Evolutionary conservation across 2,888 invertebrate species (phyloP).

Genomic region (Brenthis daphne): DNA sequence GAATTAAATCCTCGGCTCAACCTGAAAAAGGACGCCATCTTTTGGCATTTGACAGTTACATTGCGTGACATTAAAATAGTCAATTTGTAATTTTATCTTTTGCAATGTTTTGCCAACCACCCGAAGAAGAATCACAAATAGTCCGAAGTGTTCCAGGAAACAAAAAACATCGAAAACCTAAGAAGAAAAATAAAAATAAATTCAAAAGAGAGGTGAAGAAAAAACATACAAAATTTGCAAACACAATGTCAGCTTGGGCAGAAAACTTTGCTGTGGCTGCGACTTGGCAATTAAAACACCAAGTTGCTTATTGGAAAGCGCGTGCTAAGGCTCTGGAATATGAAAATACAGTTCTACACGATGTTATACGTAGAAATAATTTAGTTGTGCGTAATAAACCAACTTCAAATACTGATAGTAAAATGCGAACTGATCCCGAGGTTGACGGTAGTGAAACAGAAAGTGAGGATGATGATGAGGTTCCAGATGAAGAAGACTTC

Average conservation of each 20-base stretch:
- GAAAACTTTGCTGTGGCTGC: constrained; percentile 64
- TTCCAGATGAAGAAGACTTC: constrained; percentile 55
- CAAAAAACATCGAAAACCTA: constrained; percentile 35
- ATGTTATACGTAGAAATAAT: constrained; percentile 68
- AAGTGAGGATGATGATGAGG: constrained; percentile 49
- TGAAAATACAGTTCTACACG: constrained; percentile 81
- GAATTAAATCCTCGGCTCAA: background rate
- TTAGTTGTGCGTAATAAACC: constrained; percentile 22
- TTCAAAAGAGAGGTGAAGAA: constrained; percentile 43
- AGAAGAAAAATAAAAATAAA: constrained; percentile 48
- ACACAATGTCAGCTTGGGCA: constrained; percentile 69
- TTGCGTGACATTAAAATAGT: constrained; percentile 16
- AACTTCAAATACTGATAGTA: constrained; percentile 10
- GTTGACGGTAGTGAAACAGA: constrained; percentile 43
- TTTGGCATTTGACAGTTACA: constrained; percentile 15
- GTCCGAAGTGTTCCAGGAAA: constrained; percentile 28
- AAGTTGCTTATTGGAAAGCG: constrained; percentile 84
- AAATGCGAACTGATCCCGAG: constrained; percentile 33
- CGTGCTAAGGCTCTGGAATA: constrained; percentile 80
- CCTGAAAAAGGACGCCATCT: background rate
- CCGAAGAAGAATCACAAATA: constrained; percentile 39
- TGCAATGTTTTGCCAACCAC: constrained; percentile 40
- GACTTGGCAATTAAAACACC: constrained; percentile 80
- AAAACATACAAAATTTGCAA: constrained; percentile 41
- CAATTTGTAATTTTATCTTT: background rate